Conservation (phyloP, 2,113 vertebrate species). For the Podiceps cristatus region DNA sequence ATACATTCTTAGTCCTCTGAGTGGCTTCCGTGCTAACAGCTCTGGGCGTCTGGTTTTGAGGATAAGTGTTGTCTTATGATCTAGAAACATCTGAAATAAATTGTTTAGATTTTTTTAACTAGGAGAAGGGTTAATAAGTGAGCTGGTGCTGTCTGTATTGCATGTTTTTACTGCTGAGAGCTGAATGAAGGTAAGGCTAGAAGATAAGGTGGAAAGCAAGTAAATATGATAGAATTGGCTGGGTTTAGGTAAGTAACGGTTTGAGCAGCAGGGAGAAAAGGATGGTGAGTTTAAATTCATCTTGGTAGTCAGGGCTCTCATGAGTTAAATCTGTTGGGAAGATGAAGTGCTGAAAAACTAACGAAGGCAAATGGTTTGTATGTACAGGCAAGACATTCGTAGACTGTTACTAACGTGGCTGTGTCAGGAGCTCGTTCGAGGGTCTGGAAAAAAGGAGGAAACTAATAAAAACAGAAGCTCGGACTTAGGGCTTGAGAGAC, state of each 20-base stretch:
- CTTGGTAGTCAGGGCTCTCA: no score
- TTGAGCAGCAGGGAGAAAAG: background rate
- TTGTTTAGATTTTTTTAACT: background rate
- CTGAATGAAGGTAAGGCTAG: background rate
- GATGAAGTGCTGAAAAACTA: background rate
- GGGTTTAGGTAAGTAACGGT: accelerated
- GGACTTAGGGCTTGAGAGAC: accelerated
- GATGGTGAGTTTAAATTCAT: background rate
- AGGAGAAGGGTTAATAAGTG: background rate
- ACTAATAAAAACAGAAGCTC: background rate
- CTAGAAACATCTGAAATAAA: background rate
- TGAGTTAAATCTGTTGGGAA: background rate
- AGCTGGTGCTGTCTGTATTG: background rate
- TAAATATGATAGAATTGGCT: background rate
- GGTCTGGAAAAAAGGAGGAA: background rate
- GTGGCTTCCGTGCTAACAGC: background rate
- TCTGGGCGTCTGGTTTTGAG: background rate
- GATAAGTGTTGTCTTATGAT: background rate
- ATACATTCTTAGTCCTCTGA: accelerated
- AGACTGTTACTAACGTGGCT: background rate
- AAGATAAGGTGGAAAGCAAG: background rate
- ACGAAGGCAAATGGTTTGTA: background rate
- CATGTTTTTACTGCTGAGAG: background rate
- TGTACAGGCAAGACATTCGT: background rate
- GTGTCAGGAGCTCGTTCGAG: background rate